A percentile compares a stretch with the other conserved stretches of the same genome.
These are phyloP conservation scores for Lasioglossum pauxillum DNA, from an alignment of 2,888 invertebrate species.

Conservation along the genomic window DNA sequence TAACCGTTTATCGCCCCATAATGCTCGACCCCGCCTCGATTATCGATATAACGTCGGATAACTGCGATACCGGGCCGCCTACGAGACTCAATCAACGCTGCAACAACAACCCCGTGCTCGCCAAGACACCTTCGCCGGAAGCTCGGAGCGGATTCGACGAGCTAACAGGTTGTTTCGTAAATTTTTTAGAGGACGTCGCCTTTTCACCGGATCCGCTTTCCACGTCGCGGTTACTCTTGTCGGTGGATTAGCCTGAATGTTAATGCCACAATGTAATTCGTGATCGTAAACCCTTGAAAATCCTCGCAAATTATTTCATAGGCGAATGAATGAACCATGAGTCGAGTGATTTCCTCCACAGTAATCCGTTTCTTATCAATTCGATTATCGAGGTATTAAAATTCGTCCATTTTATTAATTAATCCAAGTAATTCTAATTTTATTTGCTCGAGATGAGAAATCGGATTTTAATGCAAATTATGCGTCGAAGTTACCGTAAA, in stretches of 20 bases:
- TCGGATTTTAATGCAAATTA: background rate
- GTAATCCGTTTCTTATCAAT: background rate
- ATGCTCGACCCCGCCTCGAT: slow-evolving; percentile 4
- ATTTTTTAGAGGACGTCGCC: background rate
- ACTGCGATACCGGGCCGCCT: slow-evolving; percentile 6
- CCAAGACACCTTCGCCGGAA: background rate
- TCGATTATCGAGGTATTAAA: background rate
- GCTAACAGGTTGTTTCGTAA: slow-evolving; percentile 4
- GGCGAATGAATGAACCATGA: background rate
- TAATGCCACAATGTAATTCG: background rate
- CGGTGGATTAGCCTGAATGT: background rate
- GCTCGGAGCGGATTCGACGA: background rate
- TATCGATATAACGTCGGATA: background rate
- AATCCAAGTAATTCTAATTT: background rate
- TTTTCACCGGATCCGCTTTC: too few relatives aligned
- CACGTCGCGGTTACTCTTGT: background rate
- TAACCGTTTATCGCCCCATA: slow-evolving; percentile 2
- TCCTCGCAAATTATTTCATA: background rate
- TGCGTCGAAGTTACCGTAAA: background rate
- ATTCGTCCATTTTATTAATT: background rate
- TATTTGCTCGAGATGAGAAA: background rate
- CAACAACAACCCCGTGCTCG: background rate
- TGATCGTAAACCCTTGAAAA: background rate
- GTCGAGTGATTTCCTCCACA: background rate
- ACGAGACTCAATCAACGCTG: background rate